phyloP scores from a whole-genome alignment of 2,888 invertebrate genomes.

The Caenorhabditis becei region DNA sequence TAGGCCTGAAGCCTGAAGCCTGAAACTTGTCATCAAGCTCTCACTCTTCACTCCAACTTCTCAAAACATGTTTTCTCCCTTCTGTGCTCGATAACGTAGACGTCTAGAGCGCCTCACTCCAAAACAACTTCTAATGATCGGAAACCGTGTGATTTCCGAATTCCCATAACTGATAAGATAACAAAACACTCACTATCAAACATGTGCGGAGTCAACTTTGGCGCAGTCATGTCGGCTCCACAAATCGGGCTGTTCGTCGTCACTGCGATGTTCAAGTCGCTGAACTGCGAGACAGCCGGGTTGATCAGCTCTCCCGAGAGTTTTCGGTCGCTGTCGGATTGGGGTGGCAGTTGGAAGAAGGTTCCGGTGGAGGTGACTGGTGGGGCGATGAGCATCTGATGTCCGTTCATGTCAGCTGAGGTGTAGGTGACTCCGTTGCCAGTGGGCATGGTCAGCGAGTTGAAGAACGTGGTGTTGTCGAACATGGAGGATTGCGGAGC shows the following conservation, averaged over 20 bases:
- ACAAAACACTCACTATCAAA: conserved; percentile 49
- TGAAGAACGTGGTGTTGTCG: conserved; percentile 23
- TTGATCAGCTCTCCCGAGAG: conserved; percentile 45
- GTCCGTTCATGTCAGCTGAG: conserved; percentile 25
- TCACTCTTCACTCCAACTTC: too few relatives aligned
- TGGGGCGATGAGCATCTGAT: conserved; percentile 28
- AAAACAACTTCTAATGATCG: too few relatives aligned
- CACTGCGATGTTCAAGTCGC: conserved; percentile 63
- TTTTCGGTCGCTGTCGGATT: conserved; percentile 39
- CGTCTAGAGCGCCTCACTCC: too few relatives aligned
- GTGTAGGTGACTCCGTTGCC: conserved; percentile 24
- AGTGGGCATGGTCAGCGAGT: conserved; percentile 6
- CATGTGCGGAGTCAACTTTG: conserved; percentile 58
- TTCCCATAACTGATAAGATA: not conserved
- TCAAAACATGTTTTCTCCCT: too few relatives aligned
- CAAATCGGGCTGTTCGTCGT: conserved; percentile 46
- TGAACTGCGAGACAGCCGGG: conserved; percentile 62
- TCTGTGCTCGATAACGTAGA: too few relatives aligned
- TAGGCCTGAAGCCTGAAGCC: too few relatives aligned
- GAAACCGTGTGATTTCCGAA: not conserved
- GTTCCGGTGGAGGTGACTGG: conserved; percentile 10
- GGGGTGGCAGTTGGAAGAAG: conserved; percentile 9
- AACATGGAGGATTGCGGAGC: conserved; percentile 33
- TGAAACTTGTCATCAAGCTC: too few relatives aligned
- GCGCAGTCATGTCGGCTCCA: conserved; percentile 23